Base-by-base conservation (phyloP, 1,140 invertebrate genomes). In the Brachionus koreanus region DNA sequence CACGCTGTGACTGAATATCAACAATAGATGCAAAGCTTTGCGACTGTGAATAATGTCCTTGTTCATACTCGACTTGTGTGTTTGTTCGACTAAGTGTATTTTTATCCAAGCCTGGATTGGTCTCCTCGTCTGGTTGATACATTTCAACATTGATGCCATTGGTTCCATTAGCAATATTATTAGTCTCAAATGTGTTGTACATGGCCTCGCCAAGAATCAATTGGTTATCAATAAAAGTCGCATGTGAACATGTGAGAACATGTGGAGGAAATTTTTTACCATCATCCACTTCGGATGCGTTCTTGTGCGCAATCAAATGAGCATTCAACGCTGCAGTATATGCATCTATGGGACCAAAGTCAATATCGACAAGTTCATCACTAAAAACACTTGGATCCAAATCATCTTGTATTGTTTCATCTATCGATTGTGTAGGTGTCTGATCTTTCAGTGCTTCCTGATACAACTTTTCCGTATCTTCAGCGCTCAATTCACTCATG, bases 301-400 rank as follows among this genome's bases (percentile, higher is more conserved):
- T 79, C 10, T 37, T 43, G 52, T 61, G 49, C 35, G 49, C 29
- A 35, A 35, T 61, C 35, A 79, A 23, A 37, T 79, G 49, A 65
- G 39, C 76, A 61, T 79, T 79, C 0, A 79, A 5, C 33, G 49
- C 49, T 4, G 49, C 35, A 10, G 76, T 79, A 29, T 61, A 79
- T 3, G 52, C 76, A 43, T 79, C 76, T 5, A 79, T 79, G 2
- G 76, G 35, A 0, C 76, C 76, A 25, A 61, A 79, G 7, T 79
- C 76, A 61, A 79, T 79, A 1, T 79, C 76, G 35, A 79, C 76
- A 37, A 79, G 52, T 16, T 79, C 76, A 19, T 79, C 76, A 37
- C 57, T 39, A 35, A 79, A 79, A 25, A 79, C 16, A 13, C 49
- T 5, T 5, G 25, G n/a, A 39, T 79, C 61, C 10, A 79, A 79